These are phyloP conservation scores for Clarias gariepinus DNA, from an alignment of 2,113 vertebrate species.

Conservation along the genomic window DNA sequence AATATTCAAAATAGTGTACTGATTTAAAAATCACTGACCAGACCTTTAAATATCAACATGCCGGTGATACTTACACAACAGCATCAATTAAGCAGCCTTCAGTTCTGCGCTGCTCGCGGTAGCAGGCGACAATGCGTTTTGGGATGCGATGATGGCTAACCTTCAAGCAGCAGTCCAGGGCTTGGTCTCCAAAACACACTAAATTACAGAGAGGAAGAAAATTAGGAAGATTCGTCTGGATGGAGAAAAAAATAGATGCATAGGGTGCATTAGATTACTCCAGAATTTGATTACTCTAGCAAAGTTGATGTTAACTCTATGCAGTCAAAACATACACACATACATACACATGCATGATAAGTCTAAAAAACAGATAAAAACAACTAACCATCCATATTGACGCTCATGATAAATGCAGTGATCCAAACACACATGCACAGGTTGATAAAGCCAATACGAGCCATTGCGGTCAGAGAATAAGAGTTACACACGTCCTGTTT, in stretches of 20 bases:
- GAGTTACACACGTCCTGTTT: background rate
- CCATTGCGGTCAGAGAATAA: conserved; percentile 12
- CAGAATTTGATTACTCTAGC: background rate
- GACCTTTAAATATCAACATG: background rate
- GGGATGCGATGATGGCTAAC: conserved; percentile 32
- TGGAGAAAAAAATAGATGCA: background rate
- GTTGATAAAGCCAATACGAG: background rate
- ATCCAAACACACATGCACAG: conserved; percentile 26
- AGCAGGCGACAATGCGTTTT: conserved; percentile 8
- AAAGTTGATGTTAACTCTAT: background rate
- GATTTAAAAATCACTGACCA: background rate
- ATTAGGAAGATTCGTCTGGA: background rate
- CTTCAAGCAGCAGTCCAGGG: conserved; percentile 56
- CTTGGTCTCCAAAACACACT: conserved; percentile 47
- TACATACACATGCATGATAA: background rate
- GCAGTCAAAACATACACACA: background rate
- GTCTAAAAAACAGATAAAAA: background rate
- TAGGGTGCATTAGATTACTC: background rate
- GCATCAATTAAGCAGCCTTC: conserved; percentile 50
- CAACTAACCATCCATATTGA: conserved; percentile 32
- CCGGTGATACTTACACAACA: conserved; percentile 51
- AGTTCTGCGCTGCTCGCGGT: conserved; percentile 30
- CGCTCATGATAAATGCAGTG: conserved; percentile 7
- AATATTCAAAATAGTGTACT: background rate
- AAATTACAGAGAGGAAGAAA: background rate